These are phyloP conservation scores for Actinia equina DNA, from an alignment of 64 coral and sea anemone genomes.

Conservation along the genomic window DNA sequence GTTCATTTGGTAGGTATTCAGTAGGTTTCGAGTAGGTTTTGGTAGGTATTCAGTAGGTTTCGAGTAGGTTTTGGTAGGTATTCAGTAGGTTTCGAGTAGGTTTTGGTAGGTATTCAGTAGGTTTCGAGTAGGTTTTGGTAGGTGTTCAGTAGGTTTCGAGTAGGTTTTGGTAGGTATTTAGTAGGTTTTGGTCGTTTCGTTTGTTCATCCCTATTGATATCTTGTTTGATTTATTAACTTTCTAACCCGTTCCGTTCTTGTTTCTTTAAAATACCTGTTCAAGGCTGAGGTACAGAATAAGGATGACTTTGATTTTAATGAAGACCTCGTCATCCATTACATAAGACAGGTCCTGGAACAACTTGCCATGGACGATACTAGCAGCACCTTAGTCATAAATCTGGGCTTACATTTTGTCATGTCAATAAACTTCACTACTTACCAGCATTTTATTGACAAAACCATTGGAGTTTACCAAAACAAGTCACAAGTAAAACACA, in stretches of 20 bases:
- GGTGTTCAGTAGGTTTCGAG: too few relatives aligned
- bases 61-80: too few relatives aligned
- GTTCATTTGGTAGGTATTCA: too few relatives aligned
- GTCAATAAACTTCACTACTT: slow-evolving; percentile 67
- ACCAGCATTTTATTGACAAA: slow-evolving; percentile 43
- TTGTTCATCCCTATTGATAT: too few relatives aligned
- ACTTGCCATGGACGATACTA: neutral
- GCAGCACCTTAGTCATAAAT: slow-evolving; percentile 63
- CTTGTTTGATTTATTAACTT: neutral
- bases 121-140: too few relatives aligned
- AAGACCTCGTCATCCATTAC: slow-evolving; percentile 34
- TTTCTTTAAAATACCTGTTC: neutral
- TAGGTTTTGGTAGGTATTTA: too few relatives aligned
- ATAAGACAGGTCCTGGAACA: slow-evolving; percentile 15
- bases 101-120: too few relatives aligned
- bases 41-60: too few relatives aligned
- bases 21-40: too few relatives aligned
- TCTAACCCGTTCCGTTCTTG: neutral
- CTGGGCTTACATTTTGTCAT: slow-evolving; percentile 66
- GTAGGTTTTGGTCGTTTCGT: too few relatives aligned
- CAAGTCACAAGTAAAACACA: neutral
- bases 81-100: too few relatives aligned
- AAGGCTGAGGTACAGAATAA: neutral
- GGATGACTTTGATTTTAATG: slow-evolving; percentile 70
- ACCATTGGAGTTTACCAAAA: neutral